Evolutionary conservation across 2,888 invertebrate genomes (phyloP), one percentile per base, ranked within the genome.

Genomic region (Toxonevra muliebris): DNA sequence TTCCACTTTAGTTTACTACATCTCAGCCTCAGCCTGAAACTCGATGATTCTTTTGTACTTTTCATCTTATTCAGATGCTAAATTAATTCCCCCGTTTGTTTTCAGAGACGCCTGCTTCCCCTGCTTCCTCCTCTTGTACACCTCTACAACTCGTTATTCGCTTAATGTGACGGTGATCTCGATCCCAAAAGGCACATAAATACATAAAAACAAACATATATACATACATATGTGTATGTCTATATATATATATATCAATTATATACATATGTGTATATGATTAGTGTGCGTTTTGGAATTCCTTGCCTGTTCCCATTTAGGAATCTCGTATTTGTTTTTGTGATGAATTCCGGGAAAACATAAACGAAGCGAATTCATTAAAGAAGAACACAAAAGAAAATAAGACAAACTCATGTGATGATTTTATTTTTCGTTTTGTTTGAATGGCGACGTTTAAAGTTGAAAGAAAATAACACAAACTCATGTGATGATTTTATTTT

Each of bases 311-410:
- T 68, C 69, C 65, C 67, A 72, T 70, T 72, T 69, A 70, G 67
- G 70, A 61, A 69, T 72, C 64, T 70, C 59, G 67, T 72, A 65
- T 72, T 72, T 69, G 70, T 69, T 70, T 70, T 69, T 63, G 63
- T 62, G 61, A 45, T 59, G 45, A 65, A 64, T 72, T 70, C 70
- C 66, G 55, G 59, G 70, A 72, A 72, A 30, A 30, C 30, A 40
- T 55, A 62, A 62, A 58, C 52, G 62, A 43, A 58, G 53, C 62
- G 53, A 58, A 52, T 58, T 67, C 43, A 69, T 60, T 63, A 55
- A 58, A 69, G 61, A 63, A 55, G 30, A 30, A 7, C 30, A 30
- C 30, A 30, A 30, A 30, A 30, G 30, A 30, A 30, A 30, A 30
- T 2, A 30, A 30, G 30, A 30, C 30, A 30, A 30, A 30, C 2